Conservation (phyloP, 2,888 invertebrate species). For the Acheta domesticus region DNA sequence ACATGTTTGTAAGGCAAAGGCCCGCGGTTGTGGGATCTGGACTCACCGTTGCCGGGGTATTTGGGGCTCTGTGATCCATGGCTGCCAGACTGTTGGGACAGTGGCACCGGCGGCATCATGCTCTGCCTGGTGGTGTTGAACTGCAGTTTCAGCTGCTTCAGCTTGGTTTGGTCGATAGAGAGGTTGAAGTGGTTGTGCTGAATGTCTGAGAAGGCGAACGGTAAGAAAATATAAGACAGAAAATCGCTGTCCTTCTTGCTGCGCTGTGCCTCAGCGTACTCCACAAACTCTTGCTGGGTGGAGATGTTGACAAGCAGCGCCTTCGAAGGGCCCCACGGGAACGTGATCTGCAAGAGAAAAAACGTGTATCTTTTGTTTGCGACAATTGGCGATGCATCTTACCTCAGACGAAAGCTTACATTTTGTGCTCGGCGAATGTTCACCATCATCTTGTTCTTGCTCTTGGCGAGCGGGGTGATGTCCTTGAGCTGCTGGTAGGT, state of each 20-base stretch:
- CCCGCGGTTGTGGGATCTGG: too few relatives aligned
- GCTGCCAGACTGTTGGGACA: background rate
- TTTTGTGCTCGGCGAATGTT: background rate
- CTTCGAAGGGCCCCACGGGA: background rate
- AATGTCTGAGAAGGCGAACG: background rate
- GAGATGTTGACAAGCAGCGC: background rate
- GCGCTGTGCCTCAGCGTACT: background rate
- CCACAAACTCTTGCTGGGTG: background rate
- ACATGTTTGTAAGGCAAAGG: too few relatives aligned
- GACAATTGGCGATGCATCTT: background rate
- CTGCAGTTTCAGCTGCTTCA: background rate
- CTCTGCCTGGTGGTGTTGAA: background rate
- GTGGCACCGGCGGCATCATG: background rate
- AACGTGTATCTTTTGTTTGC: background rate
- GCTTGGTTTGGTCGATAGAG: background rate
- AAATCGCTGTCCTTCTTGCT: background rate
- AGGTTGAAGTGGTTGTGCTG: background rate
- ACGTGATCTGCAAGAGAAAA: too few relatives aligned
- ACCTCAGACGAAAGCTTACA: background rate
- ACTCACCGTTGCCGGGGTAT: too few relatives aligned
- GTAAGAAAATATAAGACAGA: background rate
- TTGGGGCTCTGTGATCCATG: too few relatives aligned
- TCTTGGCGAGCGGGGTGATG: background rate
- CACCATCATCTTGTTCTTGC: background rate
- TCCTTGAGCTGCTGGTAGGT: background rate